A percentile compares a stretch with the other conserved stretches of the same genome.
phyloP scores from a whole-genome alignment of 2,797 vertebrate genomes.

The Loris lydekkerianus region DNA sequence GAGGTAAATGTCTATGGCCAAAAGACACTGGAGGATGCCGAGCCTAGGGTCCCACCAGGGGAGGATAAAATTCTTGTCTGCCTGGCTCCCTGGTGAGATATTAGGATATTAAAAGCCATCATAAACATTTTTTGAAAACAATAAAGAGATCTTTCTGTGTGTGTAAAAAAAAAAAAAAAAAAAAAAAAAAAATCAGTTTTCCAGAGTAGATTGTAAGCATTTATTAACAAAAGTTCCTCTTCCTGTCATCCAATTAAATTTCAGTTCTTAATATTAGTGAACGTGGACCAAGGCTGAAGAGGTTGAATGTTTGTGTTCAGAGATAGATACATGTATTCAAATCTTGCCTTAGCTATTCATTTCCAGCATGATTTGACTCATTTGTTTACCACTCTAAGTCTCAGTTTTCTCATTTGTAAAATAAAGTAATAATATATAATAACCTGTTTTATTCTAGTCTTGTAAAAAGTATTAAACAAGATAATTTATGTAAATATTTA shows the following conservation, averaged over 20 bases:
- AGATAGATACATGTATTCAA: background rate
- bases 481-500: background rate
- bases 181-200: background rate
- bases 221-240: background rate
- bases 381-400: background rate
- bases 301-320: background rate
- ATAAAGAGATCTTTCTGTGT: too few relatives aligned
- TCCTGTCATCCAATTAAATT: background rate
- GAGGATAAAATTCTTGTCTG: too few relatives aligned
- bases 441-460: background rate
- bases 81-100: too few relatives aligned
- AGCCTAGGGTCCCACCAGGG: too few relatives aligned
- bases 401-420: conserved; percentile 6
- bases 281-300: background rate
- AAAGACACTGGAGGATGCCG: too few relatives aligned
- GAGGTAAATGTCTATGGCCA: too few relatives aligned
- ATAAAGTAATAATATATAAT: background rate
- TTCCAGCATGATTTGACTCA: background rate
- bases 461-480: background rate
- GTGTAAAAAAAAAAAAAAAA: too few relatives aligned
- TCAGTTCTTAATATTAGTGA: background rate
- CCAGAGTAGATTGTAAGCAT: background rate
- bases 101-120: too few relatives aligned
- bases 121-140: too few relatives aligned
- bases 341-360: background rate